These are phyloP conservation scores for Camarhynchus parvulus DNA, from an alignment of 2,113 vertebrate genomes.

Conservation along the genomic window DNA sequence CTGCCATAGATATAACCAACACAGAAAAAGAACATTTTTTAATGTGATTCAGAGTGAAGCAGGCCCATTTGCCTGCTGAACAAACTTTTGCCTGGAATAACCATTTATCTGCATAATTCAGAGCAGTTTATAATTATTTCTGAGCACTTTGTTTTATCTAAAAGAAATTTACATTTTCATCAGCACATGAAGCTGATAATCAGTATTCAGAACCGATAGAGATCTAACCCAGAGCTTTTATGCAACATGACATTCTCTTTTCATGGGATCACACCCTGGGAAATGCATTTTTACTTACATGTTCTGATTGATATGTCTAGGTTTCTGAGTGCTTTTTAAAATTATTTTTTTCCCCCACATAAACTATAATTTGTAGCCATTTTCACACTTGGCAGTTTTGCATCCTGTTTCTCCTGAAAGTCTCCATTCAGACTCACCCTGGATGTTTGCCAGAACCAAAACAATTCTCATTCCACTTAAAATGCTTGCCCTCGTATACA, in stretches of 20 bases:
- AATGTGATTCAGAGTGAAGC: neutral
- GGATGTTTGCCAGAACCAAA: slow-evolving; percentile 34
- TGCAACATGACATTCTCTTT: neutral
- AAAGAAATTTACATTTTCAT: neutral
- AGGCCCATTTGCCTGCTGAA: neutral
- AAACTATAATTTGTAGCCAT: slow-evolving; percentile 31
- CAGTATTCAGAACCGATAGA: neutral
- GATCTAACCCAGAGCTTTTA: neutral
- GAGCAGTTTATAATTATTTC: neutral
- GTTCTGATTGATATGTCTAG: neutral
- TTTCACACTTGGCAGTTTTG: slow-evolving; percentile 39
- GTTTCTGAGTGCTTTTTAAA: neutral
- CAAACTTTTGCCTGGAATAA: neutral
- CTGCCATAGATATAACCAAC: neutral
- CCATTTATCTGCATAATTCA: neutral
- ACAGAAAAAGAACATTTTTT: neutral
- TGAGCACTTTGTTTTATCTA: neutral
- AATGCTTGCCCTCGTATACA: slow-evolving; percentile 14
- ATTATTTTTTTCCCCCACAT: neutral
- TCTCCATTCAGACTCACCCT: slow-evolving; percentile 60
- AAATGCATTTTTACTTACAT: neutral
- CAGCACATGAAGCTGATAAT: neutral
- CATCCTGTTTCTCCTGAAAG: slow-evolving; percentile 59
- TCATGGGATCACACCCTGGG: neutral
- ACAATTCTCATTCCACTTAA: slow-evolving; percentile 53